Percentiles rank a stretch among this genome's conserved stretches.
These are phyloP conservation scores for Rhizomys pruinosus DNA, from an alignment of 2,113 vertebrate species.

Conservation along the genomic window DNA sequence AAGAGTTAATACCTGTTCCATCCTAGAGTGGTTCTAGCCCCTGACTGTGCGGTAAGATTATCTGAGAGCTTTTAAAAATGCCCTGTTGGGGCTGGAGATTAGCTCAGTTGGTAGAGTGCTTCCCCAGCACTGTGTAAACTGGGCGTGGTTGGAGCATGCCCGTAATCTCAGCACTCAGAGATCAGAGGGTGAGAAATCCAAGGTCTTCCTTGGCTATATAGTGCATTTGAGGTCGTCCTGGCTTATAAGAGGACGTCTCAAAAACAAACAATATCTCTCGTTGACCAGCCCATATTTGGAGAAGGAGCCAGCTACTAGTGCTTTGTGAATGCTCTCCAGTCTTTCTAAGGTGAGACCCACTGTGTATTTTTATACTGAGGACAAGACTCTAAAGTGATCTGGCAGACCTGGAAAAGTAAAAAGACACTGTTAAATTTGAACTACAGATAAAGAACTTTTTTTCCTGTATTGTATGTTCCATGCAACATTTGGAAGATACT, in stretches of 20 bases:
- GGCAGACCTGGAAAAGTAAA: background rate
- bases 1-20: background rate
- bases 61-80: background rate
- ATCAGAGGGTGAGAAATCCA: background rate
- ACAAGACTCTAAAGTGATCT: background rate
- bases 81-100: background rate
- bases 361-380: background rate
- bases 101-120: background rate
- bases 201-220: background rate
- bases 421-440: background rate
- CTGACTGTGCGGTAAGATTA: background rate
- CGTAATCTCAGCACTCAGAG: background rate
- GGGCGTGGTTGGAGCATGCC: background rate
- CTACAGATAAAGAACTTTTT: constrained; percentile 26
- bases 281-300: background rate
- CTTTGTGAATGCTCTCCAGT: constrained; percentile 14
- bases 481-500: background rate
- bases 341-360: background rate
- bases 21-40: background rate
- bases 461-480: background rate
- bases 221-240: background rate
- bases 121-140: background rate
- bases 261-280: no score
- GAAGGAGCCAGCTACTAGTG: background rate
- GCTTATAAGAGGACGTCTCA: background rate